Evolutionary conservation across 2,113 vertebrate genomes (phyloP).

Genomic region (Anoplopoma fimbria): DNA sequence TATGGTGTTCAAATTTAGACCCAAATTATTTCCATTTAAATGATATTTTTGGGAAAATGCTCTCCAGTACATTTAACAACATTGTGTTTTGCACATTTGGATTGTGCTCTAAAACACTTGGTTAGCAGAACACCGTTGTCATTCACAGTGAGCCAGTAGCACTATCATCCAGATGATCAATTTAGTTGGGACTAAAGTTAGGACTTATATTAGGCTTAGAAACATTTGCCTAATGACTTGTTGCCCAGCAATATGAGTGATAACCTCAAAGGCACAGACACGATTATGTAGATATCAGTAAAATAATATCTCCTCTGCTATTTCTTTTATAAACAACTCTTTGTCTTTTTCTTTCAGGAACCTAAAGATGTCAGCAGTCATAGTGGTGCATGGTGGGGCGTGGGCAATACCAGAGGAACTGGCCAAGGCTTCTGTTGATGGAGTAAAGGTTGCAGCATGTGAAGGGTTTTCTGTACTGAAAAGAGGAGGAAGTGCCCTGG

Average conservation of each 20-base stretch:
- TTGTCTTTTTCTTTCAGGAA: constrained; percentile 35
- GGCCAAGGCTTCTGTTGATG: constrained; percentile 68
- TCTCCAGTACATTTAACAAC: too few relatives aligned
- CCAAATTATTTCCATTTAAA: too few relatives aligned
- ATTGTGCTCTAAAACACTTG: too few relatives aligned
- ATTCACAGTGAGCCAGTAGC: too few relatives aligned
- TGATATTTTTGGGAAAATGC: too few relatives aligned
- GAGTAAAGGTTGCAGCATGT: constrained; percentile 73
- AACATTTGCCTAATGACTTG: too few relatives aligned
- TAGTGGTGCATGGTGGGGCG: constrained; percentile 83
- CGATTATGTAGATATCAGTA: neutral
- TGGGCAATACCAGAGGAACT: constrained; percentile 78
- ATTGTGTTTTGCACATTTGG: too few relatives aligned
- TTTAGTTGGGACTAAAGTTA: neutral
- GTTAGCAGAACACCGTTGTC: too few relatives aligned
- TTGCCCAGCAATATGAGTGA: neutral
- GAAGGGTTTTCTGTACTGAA: constrained; percentile 67
- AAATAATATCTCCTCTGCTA: neutral
- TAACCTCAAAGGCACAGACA: neutral
- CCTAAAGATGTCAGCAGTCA: constrained; percentile 72
- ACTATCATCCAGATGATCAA: too few relatives aligned
- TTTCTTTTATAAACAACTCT: neutral
- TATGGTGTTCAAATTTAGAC: too few relatives aligned
- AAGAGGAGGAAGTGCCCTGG: constrained; percentile 66
- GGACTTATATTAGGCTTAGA: neutral